Conservation (phyloP, 2,888 invertebrate genomes). For the Tupiocoris notatus region DNA sequence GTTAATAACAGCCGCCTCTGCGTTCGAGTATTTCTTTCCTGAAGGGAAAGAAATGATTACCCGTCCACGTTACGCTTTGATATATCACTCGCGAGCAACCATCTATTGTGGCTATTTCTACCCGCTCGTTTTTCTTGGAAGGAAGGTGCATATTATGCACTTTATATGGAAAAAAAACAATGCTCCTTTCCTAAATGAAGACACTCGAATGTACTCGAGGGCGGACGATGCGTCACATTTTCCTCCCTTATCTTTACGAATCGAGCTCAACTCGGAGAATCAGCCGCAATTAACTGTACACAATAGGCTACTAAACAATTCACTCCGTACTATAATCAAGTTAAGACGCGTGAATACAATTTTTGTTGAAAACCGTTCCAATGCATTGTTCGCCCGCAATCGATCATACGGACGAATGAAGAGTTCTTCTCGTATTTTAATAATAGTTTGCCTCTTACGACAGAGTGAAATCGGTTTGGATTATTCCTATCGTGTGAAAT, state of each 20-base stretch:
- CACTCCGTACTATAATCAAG: neutral
- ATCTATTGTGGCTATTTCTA: neutral
- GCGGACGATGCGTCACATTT: neutral
- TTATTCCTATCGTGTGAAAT: too few relatives aligned
- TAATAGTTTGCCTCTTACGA: too few relatives aligned
- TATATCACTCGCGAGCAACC: neutral
- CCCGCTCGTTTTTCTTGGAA: too few relatives aligned
- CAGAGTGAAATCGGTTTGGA: too few relatives aligned
- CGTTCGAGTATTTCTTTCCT: neutral
- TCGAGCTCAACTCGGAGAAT: too few relatives aligned
- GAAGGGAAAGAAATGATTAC: neutral
- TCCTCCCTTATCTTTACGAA: neutral
- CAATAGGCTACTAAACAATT: neutral
- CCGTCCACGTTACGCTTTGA: neutral
- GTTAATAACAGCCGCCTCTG: neutral
- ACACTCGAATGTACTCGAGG: neutral
- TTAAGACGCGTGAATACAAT: neutral
- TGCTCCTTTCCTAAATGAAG: neutral
- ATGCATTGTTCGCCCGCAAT: too few relatives aligned
- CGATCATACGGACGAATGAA: too few relatives aligned
- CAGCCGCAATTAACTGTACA: neutral
- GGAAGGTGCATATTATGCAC: neutral
- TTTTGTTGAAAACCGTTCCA: too few relatives aligned
- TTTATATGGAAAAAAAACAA: neutral
- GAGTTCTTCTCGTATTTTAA: too few relatives aligned